These are phyloP conservation scores for Leucania comma DNA, from an alignment of 2,888 invertebrate genomes.

Conservation along the genomic window DNA sequence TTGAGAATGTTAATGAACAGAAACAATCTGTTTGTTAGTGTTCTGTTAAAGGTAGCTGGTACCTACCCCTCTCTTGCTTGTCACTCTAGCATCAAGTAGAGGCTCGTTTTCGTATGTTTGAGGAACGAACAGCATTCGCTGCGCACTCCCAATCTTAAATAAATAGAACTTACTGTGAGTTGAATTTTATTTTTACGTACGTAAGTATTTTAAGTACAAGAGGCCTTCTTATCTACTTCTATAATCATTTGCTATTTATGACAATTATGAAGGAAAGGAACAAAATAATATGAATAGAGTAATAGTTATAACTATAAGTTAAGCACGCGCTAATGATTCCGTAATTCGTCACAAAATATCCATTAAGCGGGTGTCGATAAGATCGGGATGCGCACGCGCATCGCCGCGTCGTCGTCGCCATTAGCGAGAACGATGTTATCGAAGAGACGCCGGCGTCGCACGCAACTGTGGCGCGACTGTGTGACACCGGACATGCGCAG, in stretches of 20 bases:
- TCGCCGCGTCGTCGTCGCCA: conserved; percentile 29
- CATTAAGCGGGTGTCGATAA: conserved; percentile 39
- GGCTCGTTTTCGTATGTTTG: too few species aligned
- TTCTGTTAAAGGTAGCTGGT: not conserved
- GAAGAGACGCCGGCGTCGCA: conserved; percentile 12
- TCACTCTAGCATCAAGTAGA: not conserved
- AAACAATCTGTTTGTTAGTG: too few species aligned
- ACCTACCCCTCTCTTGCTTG: not conserved
- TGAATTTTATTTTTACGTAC: too few species aligned
- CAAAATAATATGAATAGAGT: not conserved
- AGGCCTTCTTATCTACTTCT: not conserved
- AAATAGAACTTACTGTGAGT: too few species aligned
- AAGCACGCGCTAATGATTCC: conserved; percentile 40
- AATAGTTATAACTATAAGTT: not conserved
- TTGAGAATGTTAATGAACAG: not conserved
- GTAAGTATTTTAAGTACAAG: too few species aligned
- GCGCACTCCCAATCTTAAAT: too few species aligned
- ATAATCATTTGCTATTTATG: too few species aligned
- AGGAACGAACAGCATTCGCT: too few species aligned
- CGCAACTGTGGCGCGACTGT: conserved; percentile 23
- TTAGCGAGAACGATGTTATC: conserved; percentile 47
- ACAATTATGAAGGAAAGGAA: too few species aligned
- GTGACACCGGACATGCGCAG: conserved; percentile 10
- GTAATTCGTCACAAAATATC: conserved; percentile 50
- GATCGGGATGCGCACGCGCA: conserved; percentile 37